These are phyloP conservation scores for Malaclemys terrapin DNA, from an alignment of 2,113 vertebrate genomes.

Conservation along the genomic window DNA sequence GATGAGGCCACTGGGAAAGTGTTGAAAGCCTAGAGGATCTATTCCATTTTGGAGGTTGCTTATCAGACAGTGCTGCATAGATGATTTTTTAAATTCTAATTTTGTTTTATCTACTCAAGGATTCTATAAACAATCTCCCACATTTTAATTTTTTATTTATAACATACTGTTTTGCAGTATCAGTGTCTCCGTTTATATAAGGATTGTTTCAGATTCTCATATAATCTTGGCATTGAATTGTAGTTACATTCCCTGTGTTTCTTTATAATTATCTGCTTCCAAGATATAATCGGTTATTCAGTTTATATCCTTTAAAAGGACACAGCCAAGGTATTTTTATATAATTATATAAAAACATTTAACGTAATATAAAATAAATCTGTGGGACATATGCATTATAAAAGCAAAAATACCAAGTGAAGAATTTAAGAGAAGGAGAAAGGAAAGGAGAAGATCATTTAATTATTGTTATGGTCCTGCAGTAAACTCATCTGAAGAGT, in stretches of 20 bases:
- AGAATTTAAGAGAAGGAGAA: not conserved
- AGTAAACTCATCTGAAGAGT: constrained; percentile 10
- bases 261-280: not conserved
- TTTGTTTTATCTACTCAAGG: not conserved
- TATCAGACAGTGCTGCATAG: not conserved
- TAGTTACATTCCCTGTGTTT: not conserved
- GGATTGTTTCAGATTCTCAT: constrained; percentile 10
- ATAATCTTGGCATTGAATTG: not conserved
- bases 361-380: not conserved
- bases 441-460: not conserved
- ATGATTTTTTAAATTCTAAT: not conserved
- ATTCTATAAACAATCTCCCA: not conserved
- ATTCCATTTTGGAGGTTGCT: constrained; percentile 9
- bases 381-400: constrained; percentile 13
- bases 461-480: not conserved
- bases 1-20: constrained; percentile 46
- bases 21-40: constrained; percentile 33
- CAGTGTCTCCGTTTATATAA: not conserved
- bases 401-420: constrained; percentile 8
- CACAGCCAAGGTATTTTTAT: not conserved
- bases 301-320: constrained; percentile 44
- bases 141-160: not conserved
- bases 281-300: constrained; percentile 4
- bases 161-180: not conserved
- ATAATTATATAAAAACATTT: not conserved